Base-by-base conservation (phyloP, 2,797 vertebrate species). In the Urosaurus nigricauda region DNA sequence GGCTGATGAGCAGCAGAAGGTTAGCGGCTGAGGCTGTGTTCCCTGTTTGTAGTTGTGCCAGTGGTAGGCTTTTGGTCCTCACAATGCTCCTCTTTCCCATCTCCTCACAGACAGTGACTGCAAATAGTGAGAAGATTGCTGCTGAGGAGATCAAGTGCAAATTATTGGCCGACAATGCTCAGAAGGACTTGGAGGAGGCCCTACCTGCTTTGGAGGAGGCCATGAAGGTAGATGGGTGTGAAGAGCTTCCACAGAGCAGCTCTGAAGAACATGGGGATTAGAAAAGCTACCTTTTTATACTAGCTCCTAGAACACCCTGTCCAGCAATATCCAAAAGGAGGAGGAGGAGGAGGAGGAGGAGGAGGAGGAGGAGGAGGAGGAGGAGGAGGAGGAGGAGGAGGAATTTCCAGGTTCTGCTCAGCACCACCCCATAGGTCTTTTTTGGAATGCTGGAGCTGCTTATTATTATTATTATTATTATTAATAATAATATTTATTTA, bases 141-240 rank as follows among this genome's bases (percentile, higher is more conserved):
- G 93, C 97, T 0, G 98, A 99, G 90, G 98, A 98, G 95, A 86
- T 97, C 24, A 97, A 98, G 91, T 99, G 98, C 92, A 98, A 98
- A 91, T 93, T 96, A 0, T 96, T 99, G 96, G 98, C 98, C 21
- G 97, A 98, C 43, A 98, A 98, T 1, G 98, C 98, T 85, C 98
- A 98, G 95, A 98, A 96, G 90, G 98, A 99, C 89, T 96, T 99
- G 83, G 97, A 98, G 32, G 97, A 98, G 94, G 98, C 98, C 2
- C 84, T 99, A 92, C 98, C 98, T 2, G 98, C 98, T 11, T 96
- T 99, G 81, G 97, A 98, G 92, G 98, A 98, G 92, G 98, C 98
- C 90, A 98, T 98, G 97, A 97, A 97, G 98, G 98, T 98, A 94
- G 74, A 56, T 26, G 29, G n/a, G 7, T 1, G 1, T 14, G 51